Evolutionary conservation across 2,888 invertebrate genomes (phyloP), one percentile per base, ranked within the genome.

Genomic region (Deilephila elpenor): DNA sequence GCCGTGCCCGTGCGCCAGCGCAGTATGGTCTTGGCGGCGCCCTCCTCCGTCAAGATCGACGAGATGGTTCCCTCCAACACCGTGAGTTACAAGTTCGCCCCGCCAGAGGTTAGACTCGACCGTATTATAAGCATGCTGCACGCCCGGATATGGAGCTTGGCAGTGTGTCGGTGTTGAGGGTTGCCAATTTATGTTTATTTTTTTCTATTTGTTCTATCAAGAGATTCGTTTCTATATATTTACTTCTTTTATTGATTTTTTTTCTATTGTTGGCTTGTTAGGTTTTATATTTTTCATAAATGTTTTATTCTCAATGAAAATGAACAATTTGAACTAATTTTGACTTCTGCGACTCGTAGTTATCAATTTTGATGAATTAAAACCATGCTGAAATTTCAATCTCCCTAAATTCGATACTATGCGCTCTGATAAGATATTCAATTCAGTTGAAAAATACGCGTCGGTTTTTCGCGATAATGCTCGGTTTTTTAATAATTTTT

Each of bases 41-140:
- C 97, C 59, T 97, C 97, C 0, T 95, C 96, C 7, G 94, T 97
- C 70, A 96, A 97, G 91, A 96, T 97, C 83, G 97, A 97, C 90
- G 97, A 97, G 87, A 95, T 97, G 96, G 96, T 95, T 56, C 93
- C 92, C 71, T 93, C 93, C 83, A 92, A 95, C 90, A 94, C 95
- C 91, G 95, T 95, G 94, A 96, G 95, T 95, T 96, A 96, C 95
- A 96, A 96, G 95, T 96, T 96, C 94, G 95, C 96, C 85, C 95
- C 96, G 81, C 90, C 94, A 80, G 95, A 95, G 95, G 95, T 95
- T 94, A 91, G 95, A 92, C 80, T 78, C 87, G 85, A 79, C 84
- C 85, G 82, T 87, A 78, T 89, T 89, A 83, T 87, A 77, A 91
- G 94, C 93, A 94, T 93, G 93, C 92, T 89, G 93, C 93, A 92